phyloP scores from a whole-genome alignment of 2,888 invertebrate genomes.

The Meghimatium bilineatum region DNA sequence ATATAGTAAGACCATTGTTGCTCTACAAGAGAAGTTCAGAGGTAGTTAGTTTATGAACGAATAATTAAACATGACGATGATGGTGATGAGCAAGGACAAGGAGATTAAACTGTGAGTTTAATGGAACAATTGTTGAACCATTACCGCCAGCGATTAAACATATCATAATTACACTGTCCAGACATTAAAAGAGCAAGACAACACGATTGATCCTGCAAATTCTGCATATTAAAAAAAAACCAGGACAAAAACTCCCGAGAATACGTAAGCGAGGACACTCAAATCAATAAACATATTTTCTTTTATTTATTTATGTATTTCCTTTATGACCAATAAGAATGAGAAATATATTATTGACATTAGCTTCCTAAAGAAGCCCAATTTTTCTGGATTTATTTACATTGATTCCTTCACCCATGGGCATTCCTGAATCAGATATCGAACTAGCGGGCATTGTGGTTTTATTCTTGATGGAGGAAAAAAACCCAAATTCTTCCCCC shows the following conservation, averaged over 20 bases:
- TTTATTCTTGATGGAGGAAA: background rate
- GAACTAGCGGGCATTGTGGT: background rate
- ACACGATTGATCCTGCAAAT: background rate
- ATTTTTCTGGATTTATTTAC: constrained; percentile 36
- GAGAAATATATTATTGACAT: constrained; percentile 25
- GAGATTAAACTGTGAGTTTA: too few relatives aligned
- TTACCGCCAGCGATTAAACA: too few relatives aligned
- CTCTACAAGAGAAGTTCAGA: too few relatives aligned
- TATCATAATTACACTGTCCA: too few relatives aligned
- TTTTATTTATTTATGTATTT: background rate
- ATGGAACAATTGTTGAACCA: too few relatives aligned
- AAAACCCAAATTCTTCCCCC: constrained; percentile 1
- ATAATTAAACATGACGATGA: too few relatives aligned
- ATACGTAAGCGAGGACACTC: background rate
- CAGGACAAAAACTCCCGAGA: background rate
- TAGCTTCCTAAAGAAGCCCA: background rate
- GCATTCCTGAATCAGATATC: background rate
- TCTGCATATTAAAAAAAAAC: background rate
- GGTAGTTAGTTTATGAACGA: too few relatives aligned
- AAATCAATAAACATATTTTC: background rate
- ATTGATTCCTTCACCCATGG: constrained; percentile 17
- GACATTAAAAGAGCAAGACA: background rate
- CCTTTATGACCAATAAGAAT: constrained; percentile 21
- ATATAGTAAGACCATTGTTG: too few relatives aligned
- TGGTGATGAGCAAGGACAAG: too few relatives aligned